phyloP scores from a whole-genome alignment of 2,797 vertebrate genomes.

The Amniataba percoides region DNA sequence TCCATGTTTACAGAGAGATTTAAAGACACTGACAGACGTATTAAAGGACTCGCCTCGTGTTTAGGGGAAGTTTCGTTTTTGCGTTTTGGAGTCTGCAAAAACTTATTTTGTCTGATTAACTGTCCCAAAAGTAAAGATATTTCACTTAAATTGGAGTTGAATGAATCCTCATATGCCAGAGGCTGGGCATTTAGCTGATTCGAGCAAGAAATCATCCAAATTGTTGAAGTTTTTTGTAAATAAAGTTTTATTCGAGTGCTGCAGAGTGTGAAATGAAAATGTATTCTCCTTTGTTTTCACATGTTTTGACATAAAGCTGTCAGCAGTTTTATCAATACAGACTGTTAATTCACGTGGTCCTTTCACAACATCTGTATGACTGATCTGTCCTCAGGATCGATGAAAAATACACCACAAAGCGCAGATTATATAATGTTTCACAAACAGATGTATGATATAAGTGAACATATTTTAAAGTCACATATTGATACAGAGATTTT shows the following conservation, averaged over 20 bases:
- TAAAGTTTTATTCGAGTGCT: neutral
- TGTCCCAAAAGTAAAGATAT: neutral
- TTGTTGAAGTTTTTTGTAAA: no score
- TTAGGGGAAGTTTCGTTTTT: neutral
- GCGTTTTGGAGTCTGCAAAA: neutral
- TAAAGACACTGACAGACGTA: no score
- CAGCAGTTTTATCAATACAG: neutral
- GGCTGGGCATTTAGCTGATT: neutral
- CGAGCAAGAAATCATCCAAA: neutral
- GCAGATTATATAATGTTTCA: neutral
- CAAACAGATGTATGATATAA: neutral
- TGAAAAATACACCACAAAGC: neutral
- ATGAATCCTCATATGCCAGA: neutral
- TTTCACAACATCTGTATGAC: neutral
- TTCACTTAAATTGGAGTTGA: neutral
- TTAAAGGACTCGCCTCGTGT: neutral
- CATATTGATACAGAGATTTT: no score
- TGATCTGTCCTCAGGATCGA: neutral
- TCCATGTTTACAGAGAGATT: slow-evolving; percentile 11
- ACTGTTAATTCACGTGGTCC: neutral
- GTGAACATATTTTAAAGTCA: neutral
- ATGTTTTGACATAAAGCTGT: neutral
- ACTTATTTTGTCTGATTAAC: neutral
- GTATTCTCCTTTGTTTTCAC: neutral
- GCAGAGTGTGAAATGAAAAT: no score